Evolutionary conservation across 2,888 invertebrate species (phyloP), one percentile per base, ranked within the genome.

Genomic region (Dioctria rufipes): DNA sequence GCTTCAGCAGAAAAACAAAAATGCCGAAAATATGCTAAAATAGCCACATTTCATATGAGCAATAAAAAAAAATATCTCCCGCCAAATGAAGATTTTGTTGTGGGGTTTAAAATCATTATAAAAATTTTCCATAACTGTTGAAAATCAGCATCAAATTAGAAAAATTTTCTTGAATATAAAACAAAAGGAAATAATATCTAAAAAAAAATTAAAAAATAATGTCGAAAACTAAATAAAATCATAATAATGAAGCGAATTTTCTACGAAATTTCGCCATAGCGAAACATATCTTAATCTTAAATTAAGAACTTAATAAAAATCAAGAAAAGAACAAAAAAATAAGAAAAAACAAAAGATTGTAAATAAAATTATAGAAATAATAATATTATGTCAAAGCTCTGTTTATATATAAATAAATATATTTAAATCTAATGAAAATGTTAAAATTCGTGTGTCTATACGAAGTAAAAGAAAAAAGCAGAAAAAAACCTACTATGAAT

Each of bases 281-380:
- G 71, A 71, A 71, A 71, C 71, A 71, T 71, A 71, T 71, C 71
- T 71, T 71, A 71, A 71, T 71, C 51, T 71, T 54, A 65, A 65
- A 65, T 4, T n/a, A 9, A 39, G 43, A 49, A 71, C 51, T 54
- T 37, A 51, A 39, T 49, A 37, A 13, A 46, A 25, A 13, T 4
- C 2, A 8, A 25, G 9, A 42, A 46, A n/a, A 6, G 11, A 61
- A 61, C 8, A 61, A 6, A 8, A 61, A 25, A n/a, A n/a, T n/a
- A n/a, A n/a, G n/a, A n/a, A n/a, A 11, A 65, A 65, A 65, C 5
- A 39, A 65, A 65, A 39, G 8, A 3, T n/a, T 54, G 71, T 54
- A 71, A 54, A 54, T 71, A 71, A 6, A 37, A 43, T 46, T 6
- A 46, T 46, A 46, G 46, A 6, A 46, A 46, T 46, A 13, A 11